Conservation (phyloP, 2,888 invertebrate genomes). For the Diploptera punctata region DNA sequence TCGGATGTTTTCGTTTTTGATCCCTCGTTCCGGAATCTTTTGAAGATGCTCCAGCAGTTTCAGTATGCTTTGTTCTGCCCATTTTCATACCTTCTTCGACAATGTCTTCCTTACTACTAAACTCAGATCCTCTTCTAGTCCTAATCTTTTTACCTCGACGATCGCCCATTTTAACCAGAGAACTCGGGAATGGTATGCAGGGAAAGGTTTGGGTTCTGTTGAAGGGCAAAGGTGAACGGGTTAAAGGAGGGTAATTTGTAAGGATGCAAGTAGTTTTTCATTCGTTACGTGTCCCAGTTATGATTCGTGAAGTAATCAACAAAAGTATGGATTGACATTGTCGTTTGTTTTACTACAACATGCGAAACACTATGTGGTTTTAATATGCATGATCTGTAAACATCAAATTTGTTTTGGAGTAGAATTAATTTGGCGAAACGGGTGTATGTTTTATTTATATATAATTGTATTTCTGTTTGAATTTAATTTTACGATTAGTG, state of each 20-base stretch:
- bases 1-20: constrained; percentile 61
- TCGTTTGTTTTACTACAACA: too few species aligned
- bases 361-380: too few species aligned
- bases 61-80: constrained; percentile 2
- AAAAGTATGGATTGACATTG: too few species aligned
- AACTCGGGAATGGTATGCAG: too few species aligned
- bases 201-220: background rate
- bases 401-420: too few species aligned
- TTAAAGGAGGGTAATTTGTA: background rate
- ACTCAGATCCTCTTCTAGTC: background rate
- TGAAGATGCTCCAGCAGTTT: background rate
- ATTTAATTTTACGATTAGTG: too few species aligned
- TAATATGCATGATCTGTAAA: too few species aligned
- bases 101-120: background rate
- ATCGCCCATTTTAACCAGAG: constrained; percentile 12
- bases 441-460: too few species aligned
- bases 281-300: too few species aligned
- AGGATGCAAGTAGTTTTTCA: background rate
- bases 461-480: too few species aligned
- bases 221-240: background rate
- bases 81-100: background rate
- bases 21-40: constrained; percentile 43
- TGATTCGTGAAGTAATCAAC: too few species aligned
- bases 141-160: background rate
- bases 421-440: too few species aligned